A percentile compares a stretch with the other conserved stretches of the same genome.
phyloP scores from a whole-genome alignment of 2,797 vertebrate species.

The Tragelaphus oryx region DNA sequence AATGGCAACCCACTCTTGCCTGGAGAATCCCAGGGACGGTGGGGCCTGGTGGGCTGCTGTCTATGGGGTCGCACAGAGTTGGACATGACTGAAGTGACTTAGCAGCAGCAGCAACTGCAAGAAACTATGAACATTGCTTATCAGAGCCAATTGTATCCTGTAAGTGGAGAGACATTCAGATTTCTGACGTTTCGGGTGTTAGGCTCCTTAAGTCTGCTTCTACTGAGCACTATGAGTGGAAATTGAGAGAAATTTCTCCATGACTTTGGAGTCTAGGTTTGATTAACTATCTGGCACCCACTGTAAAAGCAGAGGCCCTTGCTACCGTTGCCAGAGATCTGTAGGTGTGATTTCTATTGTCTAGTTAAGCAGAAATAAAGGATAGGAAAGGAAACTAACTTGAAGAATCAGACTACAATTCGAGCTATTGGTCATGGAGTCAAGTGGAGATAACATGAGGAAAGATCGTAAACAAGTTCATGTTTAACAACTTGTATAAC shows the following conservation, averaged over 20 bases:
- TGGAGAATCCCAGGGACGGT: too few relatives aligned
- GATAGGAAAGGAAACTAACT: not conserved
- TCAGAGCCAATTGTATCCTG: not conserved
- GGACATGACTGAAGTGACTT: too few relatives aligned
- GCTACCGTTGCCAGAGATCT: not conserved
- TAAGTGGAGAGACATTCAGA: not conserved
- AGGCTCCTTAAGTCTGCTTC: not conserved
- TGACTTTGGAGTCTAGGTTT: not conserved
- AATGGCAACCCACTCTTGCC: too few relatives aligned
- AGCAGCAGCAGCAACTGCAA: not conserved
- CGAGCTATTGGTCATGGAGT: not conserved
- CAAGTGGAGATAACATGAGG: not conserved
- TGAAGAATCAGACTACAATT: not conserved
- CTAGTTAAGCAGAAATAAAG: not conserved
- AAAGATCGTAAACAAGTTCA: not conserved
- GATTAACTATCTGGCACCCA: not conserved
- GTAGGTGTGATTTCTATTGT: not conserved
- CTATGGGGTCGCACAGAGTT: too few relatives aligned
- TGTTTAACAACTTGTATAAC: not conserved
- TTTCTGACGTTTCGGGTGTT: not conserved
- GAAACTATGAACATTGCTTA: not conserved
- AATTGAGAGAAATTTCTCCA: not conserved
- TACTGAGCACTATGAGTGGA: not conserved
- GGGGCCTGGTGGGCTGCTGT: too few relatives aligned
- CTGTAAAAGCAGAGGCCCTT: not conserved